Evolutionary conservation across 1,140 invertebrate species (phyloP).

Genomic region (Drosophila tsacasi): DNA sequence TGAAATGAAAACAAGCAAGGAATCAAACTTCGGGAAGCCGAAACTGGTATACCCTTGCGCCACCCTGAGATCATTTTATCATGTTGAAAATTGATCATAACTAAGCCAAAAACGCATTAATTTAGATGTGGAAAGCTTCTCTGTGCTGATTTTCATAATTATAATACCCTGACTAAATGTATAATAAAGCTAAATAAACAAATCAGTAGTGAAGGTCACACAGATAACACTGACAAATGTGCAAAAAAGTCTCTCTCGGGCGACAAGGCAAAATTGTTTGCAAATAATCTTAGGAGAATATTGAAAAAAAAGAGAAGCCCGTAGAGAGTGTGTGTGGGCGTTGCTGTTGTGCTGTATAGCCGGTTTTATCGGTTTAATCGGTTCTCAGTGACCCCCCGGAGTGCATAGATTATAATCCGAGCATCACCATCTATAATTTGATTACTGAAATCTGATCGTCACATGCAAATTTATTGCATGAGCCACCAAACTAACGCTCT

Average conservation of each 20-base stretch:
- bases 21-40: background rate
- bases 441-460: constrained; percentile 53
- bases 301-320: background rate
- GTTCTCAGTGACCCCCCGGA: constrained; percentile 20
- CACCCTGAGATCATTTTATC: background rate
- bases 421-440: constrained; percentile 57
- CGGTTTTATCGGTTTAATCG: constrained; percentile 31
- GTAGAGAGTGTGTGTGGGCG: constrained; percentile 23
- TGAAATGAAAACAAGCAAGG: constrained; percentile 18
- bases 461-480: constrained; percentile 59
- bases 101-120: background rate
- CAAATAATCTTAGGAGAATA: background rate
- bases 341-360: constrained; percentile 15
- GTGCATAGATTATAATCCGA: constrained; percentile 32
- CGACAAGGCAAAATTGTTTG: constrained; percentile 1
- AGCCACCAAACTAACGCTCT: constrained; percentile 24
- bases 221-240: constrained; percentile 34
- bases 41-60: background rate
- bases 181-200: constrained; percentile 22
- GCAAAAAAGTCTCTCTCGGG: constrained; percentile 1
- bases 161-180: background rate
- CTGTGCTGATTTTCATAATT: background rate
- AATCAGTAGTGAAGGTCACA: constrained; percentile 41
- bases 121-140: background rate
- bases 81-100: background rate